A percentile compares a stretch with the other conserved stretches of the same genome.
Conservation (phyloP, 2,797 vertebrate species). For the Rhabdophis nuchalis region DNA sequence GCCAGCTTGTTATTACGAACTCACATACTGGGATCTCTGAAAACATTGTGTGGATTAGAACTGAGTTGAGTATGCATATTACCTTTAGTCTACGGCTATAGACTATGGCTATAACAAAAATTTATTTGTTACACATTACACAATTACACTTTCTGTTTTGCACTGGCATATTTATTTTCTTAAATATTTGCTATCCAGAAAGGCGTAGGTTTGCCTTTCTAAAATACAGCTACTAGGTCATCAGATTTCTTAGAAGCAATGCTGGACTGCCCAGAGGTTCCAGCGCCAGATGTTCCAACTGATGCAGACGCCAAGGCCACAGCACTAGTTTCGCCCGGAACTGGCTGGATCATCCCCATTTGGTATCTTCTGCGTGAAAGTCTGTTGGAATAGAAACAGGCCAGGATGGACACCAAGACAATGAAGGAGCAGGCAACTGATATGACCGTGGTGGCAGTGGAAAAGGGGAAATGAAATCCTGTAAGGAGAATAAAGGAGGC, state of each 20-base stretch:
- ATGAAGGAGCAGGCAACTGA: constrained; percentile 28
- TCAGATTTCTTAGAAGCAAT: rapidly evolving
- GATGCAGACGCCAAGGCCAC: not conserved
- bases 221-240: rapidly evolving
- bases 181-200: not conserved
- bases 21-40: not conserved
- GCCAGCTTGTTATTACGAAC: not conserved
- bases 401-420: rapidly evolving
- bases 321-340: not conserved
- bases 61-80: not conserved
- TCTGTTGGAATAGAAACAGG: constrained; percentile 18
- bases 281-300: rapidly evolving
- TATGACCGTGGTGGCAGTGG: not conserved
- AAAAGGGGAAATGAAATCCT: not conserved
- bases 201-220: rapidly evolving
- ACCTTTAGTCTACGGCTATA: not conserved
- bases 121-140: not conserved
- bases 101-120: not conserved
- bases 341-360: rapidly evolving
- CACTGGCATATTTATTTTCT: constrained; percentile 11
- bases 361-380: not conserved
- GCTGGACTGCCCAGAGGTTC: not conserved
- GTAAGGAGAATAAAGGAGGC: not conserved
- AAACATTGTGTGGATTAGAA: not conserved
- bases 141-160: not conserved